phyloP scores from a whole-genome alignment of 1,140 invertebrate species.

The Goniozus legneri region DNA sequence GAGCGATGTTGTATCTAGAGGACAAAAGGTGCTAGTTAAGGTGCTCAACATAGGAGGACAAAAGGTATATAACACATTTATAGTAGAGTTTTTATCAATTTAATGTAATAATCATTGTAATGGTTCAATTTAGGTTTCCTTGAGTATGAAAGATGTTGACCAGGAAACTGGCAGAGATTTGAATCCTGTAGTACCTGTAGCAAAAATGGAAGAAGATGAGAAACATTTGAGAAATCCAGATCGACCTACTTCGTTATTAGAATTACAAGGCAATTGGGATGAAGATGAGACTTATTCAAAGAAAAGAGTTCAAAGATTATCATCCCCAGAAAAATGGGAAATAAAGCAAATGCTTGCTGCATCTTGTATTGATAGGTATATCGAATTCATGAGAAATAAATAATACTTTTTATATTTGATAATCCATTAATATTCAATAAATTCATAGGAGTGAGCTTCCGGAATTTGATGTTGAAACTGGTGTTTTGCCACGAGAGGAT shows the following conservation, averaged over 20 bases:
- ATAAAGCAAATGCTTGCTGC: conserved; percentile 67
- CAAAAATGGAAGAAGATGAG: conserved; percentile 60
- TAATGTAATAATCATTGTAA: background rate
- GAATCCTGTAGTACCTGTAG: conserved; percentile 66
- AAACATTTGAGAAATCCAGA: conserved; percentile 81
- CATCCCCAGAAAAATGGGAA: conserved; percentile 93
- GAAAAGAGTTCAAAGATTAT: conserved; percentile 85
- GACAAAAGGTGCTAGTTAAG: conserved; percentile 86
- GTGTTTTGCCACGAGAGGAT: conserved; percentile 82
- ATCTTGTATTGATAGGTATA: conserved; percentile 56
- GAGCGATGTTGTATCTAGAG: conserved; percentile 87
- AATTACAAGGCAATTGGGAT: conserved; percentile 67
- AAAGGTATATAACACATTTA: conserved; percentile 59
- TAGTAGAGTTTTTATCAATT: conserved; percentile 3
- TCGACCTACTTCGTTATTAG: conserved; percentile 69
- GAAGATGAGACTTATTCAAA: conserved; percentile 74
- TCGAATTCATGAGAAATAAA: background rate
- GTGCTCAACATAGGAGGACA: conserved; percentile 86
- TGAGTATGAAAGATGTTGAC: conserved; percentile 99
- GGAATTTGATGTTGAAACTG: conserved; percentile 89
- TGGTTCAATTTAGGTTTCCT: conserved; percentile 61
- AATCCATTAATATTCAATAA: conserved; percentile 37
- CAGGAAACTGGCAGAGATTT: conserved; percentile 93
- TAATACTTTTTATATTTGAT: background rate
- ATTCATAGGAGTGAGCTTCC: conserved; percentile 85